A percentile compares a stretch with the other conserved stretches of the same genome.
Conservation (phyloP, 2,797 vertebrate species). For the Tenualosa thibaudeaui region DNA sequence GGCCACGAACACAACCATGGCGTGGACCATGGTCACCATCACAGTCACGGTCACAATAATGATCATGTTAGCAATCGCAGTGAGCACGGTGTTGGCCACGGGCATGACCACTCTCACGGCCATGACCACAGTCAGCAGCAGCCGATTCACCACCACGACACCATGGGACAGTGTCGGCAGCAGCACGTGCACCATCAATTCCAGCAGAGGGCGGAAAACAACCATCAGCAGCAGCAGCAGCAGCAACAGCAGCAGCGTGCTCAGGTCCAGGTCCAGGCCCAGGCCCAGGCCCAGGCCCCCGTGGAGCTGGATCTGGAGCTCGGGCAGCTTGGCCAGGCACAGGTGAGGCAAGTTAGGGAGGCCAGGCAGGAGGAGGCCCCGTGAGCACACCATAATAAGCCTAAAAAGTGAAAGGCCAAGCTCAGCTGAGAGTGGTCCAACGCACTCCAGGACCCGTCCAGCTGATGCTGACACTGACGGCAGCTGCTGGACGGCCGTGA, state of each 20-base stretch:
- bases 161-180: background rate
- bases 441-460: constrained; percentile 60
- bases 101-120: constrained; percentile 40
- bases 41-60: constrained; percentile 13
- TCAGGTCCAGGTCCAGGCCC: background rate
- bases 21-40: constrained; percentile 29
- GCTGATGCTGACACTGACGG: constrained; percentile 96
- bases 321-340: constrained; percentile 50
- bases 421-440: constrained; percentile 81
- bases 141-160: background rate
- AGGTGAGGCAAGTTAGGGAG: constrained; percentile 40
- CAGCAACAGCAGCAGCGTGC: background rate
- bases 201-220: background rate
- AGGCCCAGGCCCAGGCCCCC: background rate
- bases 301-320: constrained; percentile 1
- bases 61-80: constrained; percentile 36
- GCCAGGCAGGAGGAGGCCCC: constrained; percentile 49
- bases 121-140: constrained; percentile 18
- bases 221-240: background rate
- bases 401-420: constrained; percentile 74
- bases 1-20: constrained; percentile 33
- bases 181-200: background rate
- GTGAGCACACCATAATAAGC: constrained; percentile 62
- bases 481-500: constrained; percentile 76
- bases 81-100: background rate